phyloP scores from a whole-genome alignment of 2,888 invertebrate genomes.

The Conomelus anceps region DNA sequence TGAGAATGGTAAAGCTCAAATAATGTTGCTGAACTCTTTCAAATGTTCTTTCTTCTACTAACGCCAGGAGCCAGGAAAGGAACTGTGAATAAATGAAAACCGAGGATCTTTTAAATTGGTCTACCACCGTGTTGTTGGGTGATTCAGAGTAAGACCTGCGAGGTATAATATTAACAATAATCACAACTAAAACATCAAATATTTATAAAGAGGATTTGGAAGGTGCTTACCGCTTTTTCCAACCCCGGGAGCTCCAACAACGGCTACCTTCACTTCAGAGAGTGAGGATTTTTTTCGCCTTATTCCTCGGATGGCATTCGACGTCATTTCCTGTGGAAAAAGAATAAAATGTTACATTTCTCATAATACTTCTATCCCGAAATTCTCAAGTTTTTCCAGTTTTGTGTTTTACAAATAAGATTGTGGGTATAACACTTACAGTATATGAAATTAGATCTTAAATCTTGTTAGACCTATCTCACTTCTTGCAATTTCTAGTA shows the following conservation, averaged over 20 bases:
- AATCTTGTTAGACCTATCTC: no score
- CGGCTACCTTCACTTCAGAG: constrained; percentile 84
- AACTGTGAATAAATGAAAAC: background rate
- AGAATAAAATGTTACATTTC: background rate
- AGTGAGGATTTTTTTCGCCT: constrained; percentile 83
- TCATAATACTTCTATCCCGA: background rate
- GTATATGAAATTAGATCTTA: no score
- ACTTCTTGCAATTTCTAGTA: no score
- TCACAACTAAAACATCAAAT: background rate
- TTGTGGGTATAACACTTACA: no score
- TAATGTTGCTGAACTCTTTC: no score
- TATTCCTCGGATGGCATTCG: constrained; percentile 66
- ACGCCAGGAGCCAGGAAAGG: no score
- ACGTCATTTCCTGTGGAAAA: constrained; percentile 42
- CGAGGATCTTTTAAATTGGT: background rate
- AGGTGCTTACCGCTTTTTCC: constrained; percentile 80
- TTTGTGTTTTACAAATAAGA: no score
- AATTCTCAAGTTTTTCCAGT: no score
- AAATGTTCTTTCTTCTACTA: background rate
- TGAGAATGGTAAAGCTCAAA: no score
- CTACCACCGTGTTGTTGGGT: no score
- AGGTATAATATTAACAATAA: background rate
- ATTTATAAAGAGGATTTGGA: background rate
- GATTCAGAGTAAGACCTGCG: background rate
- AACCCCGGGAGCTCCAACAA: constrained; percentile 81